A percentile compares a stretch with the other conserved stretches of the same genome.
Conservation (phyloP, 1,140 invertebrate genomes). For the Andricus grossulariae region DNA sequence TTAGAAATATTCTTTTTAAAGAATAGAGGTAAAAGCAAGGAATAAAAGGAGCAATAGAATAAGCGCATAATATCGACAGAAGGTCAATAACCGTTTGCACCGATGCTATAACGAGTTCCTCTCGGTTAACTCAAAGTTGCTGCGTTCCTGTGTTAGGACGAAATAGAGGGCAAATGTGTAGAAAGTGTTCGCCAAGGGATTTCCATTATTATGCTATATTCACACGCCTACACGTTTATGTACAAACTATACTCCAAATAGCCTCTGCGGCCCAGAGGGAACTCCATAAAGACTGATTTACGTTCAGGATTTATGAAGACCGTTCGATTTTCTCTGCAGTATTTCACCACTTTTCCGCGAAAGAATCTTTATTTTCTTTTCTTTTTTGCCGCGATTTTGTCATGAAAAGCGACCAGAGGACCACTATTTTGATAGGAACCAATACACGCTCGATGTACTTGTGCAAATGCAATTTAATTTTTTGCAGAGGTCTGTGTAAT, state of each 20-base stretch:
- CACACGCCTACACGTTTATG: slow-evolving; percentile 41
- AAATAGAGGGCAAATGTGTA: too few relatives aligned
- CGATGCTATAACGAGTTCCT: slow-evolving; percentile 37
- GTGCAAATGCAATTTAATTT: slow-evolving; percentile 34
- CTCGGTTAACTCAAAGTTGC: slow-evolving; percentile 45
- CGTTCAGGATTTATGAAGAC: slow-evolving; percentile 71
- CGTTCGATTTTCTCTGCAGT: slow-evolving; percentile 68
- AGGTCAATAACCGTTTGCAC: background rate
- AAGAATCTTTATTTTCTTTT: slow-evolving; percentile 50
- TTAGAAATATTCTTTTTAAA: too few relatives aligned
- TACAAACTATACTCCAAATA: slow-evolving; percentile 56
- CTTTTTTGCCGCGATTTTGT: slow-evolving; percentile 12
- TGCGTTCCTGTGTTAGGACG: too few relatives aligned
- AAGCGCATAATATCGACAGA: too few relatives aligned
- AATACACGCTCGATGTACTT: background rate
- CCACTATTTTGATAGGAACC: background rate
- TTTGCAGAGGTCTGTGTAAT: background rate
- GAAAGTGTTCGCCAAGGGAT: slow-evolving; percentile 19
- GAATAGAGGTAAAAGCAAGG: too few relatives aligned
- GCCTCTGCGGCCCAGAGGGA: slow-evolving; percentile 53
- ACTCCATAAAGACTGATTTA: slow-evolving; percentile 74
- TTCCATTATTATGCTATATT: slow-evolving; percentile 38
- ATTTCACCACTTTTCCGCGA: slow-evolving; percentile 62
- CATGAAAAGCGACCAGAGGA: background rate
- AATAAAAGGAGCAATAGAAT: too few relatives aligned